Base-by-base conservation (phyloP, 2,888 invertebrate species). In the Alsophila aescularia region DNA sequence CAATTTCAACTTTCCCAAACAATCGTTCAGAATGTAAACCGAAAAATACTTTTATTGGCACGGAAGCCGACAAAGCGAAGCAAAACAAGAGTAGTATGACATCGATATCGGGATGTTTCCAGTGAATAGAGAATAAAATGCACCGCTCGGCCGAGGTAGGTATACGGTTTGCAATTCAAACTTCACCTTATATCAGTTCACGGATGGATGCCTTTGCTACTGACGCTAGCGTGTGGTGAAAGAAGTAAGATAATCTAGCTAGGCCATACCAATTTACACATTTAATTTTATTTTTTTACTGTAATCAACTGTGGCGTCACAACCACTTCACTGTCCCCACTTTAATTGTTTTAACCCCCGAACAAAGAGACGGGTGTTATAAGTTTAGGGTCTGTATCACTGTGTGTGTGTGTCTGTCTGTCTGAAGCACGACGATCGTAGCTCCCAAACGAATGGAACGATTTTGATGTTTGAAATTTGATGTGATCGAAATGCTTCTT, bases 101-200 rank as follows among this genome's bases (percentile, higher is more conserved):
- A 9, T 7, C 42, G 31, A 32, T 42, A 42, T n/a, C n/a, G 42
- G 31, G 31, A 42, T 16, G 42, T 34, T 21, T 32, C 14, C 27
- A 49, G 16, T 32, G 32, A 52, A 29, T 27, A 32, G 27, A 16
- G 27, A 45, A 47, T 40, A 52, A 52, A 47, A 31, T 45, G 36
- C 52, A 37, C 14, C 8, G 9, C 27, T 45, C 34, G 48, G 42
- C 52, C 53, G 58, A 54, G 67, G 72, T n/a, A n/a, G n/a, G n/a
- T n/a, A n/a, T 74, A 73, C 82, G 83, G 85, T 84, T 88, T 87
- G 87, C 87, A 85, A 87, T 88, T 87, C 87, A 83, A 86, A 87
- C 85, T 82, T 82, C 73, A 74, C 74, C 83, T 83, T 85, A 80
- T 89, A 87, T 88, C 88, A 83, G 83, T 87, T 85, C 75, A 80